Evolutionary conservation across 1,140 invertebrate genomes (phyloP), one percentile per base, ranked within the genome.

Genomic region (Zaprionus gabonicus): DNA sequence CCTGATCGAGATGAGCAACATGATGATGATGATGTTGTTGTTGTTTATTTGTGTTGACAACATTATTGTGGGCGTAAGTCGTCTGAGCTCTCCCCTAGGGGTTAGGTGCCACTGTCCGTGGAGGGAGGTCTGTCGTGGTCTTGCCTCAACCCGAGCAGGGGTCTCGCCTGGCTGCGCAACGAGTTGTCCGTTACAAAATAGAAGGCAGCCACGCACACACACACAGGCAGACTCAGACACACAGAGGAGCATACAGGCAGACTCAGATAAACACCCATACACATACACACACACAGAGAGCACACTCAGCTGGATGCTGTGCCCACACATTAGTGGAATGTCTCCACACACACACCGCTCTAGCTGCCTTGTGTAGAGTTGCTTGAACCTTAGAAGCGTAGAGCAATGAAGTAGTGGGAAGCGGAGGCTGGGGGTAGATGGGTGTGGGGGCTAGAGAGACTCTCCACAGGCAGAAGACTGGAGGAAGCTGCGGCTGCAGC

Each of bases 11-110:
- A 65, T 62, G 80, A 64, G 60, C 60, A 75, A 3, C 66, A 84
- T 81, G 81, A 81, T 84, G 78, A 88, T 90, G 28, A 2, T 31
- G 28, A 31, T 31, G 81, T 6, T 10, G 64, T 85, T 85, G 76
- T 85, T 90, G 85, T 88, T 88, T 88, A 76, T 90, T 90, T 82
- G 79, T 75, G 81, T 88, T 90, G 85, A 82, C 85, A 88, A 90
- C 81, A 90, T 78, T 83, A 75, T 88, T 82, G 82, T 38, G 51
- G 66, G 56, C 63, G 55, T 64, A 71, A 49, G 44, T 49, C n/a
- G 44, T 23, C 13, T 17, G 38, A 15, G 15, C 2, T 5, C 38
- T 41, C n/a, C 38, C n/a, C 13, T n/a, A n/a, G 38, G 38, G 15
- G 15, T n/a, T 41, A 7, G n/a, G 31, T 34, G 38, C 38, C 38